phyloP scores from a whole-genome alignment of 1,140 invertebrate species.

The Cotesia vestalis region DNA sequence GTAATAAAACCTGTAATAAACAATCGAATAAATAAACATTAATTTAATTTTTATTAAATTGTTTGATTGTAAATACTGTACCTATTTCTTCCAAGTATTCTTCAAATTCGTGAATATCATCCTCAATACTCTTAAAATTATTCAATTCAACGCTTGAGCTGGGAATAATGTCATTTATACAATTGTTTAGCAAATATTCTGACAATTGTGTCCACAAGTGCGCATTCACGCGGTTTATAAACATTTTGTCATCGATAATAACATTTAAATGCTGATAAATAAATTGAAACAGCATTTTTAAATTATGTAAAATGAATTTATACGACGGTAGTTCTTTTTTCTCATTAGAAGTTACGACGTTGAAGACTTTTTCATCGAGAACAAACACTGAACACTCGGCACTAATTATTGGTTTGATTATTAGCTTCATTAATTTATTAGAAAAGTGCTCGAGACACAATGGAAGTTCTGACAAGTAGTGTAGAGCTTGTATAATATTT shows the following conservation, averaged over 20 bases:
- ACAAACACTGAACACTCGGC: slow-evolving; percentile 62
- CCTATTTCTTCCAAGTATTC: slow-evolving; percentile 69
- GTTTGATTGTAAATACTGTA: slow-evolving; percentile 37
- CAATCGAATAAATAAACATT: background rate
- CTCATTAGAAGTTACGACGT: slow-evolving; percentile 61
- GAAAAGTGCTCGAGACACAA: slow-evolving; percentile 66
- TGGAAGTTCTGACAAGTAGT: slow-evolving; percentile 61
- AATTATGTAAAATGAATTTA: slow-evolving; percentile 70
- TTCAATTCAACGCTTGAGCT: slow-evolving; percentile 75
- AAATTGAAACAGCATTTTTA: slow-evolving; percentile 70
- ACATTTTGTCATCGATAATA: slow-evolving; percentile 62
- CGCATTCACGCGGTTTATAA: slow-evolving; percentile 72
- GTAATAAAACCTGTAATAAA: slow-evolving; percentile 65
- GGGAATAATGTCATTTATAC: slow-evolving; percentile 79
- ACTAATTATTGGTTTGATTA: slow-evolving; percentile 69
- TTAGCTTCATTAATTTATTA: slow-evolving; percentile 64
- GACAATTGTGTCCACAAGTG: slow-evolving; percentile 72
- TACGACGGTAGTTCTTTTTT: slow-evolving; percentile 64
- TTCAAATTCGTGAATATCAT: slow-evolving; percentile 75
- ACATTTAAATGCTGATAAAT: slow-evolving; percentile 70
- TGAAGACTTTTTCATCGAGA: slow-evolving; percentile 59
- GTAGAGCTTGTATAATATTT: slow-evolving; percentile 65
- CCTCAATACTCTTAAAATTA: slow-evolving; percentile 71
- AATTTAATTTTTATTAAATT: slow-evolving; percentile 6
- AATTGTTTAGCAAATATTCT: slow-evolving; percentile 76